A percentile compares a stretch with the other conserved stretches of the same genome.
phyloP scores from a whole-genome alignment of 2,888 invertebrate genomes.

The Teinopalpus imperialis region DNA sequence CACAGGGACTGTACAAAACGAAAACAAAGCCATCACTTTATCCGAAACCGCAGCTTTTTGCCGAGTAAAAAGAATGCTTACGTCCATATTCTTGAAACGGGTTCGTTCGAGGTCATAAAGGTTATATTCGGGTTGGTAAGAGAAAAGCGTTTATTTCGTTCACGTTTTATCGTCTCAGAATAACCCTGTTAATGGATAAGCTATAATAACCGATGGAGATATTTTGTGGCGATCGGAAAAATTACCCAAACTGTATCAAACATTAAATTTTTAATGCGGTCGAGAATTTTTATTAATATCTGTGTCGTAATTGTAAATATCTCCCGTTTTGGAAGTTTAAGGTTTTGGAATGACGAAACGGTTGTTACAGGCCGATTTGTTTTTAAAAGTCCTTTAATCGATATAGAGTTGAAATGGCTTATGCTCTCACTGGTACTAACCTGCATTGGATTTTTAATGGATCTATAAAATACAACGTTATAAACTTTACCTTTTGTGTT shows the following conservation, averaged over 20 bases:
- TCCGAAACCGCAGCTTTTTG: conserved; percentile 32
- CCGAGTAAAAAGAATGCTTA: conserved; percentile 31
- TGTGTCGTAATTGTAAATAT: conserved; percentile 29
- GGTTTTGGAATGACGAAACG: conserved; percentile 18
- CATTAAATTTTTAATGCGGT: conserved; percentile 34
- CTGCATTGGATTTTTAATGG: too few species aligned
- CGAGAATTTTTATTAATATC: conserved; percentile 30
- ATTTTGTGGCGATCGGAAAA: conserved; percentile 24
- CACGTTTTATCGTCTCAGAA: conserved; percentile 28
- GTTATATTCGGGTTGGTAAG: conserved; percentile 39
- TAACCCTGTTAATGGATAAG: conserved; percentile 22
- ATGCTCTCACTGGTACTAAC: background rate
- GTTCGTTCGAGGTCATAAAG: conserved; percentile 47
- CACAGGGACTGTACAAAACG: conserved; percentile 29
- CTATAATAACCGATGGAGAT: conserved; percentile 13
- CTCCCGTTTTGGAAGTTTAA: conserved; percentile 17
- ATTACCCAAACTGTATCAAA: conserved; percentile 36
- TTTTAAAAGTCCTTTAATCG: background rate
- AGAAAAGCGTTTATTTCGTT: conserved; percentile 19
- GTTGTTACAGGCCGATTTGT: conserved; percentile 2
- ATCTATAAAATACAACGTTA: too few species aligned
- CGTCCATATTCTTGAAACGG: conserved; percentile 37
- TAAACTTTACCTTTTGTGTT: too few species aligned
- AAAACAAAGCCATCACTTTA: conserved; percentile 36
- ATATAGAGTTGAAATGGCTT: conserved; percentile 3